phyloP scores from a whole-genome alignment of 2,797 vertebrate genomes.

The Nyctibius grandis region DNA sequence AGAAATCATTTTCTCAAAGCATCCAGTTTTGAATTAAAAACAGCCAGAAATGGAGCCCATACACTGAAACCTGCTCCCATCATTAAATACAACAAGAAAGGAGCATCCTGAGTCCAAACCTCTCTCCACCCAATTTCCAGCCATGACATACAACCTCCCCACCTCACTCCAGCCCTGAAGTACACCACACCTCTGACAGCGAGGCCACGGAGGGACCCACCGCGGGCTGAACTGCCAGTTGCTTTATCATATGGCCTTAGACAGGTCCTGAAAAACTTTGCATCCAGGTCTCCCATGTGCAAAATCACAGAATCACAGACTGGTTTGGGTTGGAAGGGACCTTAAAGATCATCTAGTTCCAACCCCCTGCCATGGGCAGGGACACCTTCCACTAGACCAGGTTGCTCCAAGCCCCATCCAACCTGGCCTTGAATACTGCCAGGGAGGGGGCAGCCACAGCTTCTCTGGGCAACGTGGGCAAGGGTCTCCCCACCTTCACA shows the following conservation, averaged over 20 bases:
- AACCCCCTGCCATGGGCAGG: too few relatives aligned
- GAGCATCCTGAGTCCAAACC: background rate
- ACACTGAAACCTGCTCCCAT: background rate
- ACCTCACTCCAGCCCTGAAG: background rate
- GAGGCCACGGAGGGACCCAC: background rate
- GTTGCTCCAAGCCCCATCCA: too few relatives aligned
- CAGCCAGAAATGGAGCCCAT: background rate
- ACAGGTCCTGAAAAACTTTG: background rate
- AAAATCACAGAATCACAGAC: too few relatives aligned
- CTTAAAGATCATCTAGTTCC: too few relatives aligned
- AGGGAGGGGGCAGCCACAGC: too few relatives aligned
- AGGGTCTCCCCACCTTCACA: too few relatives aligned
- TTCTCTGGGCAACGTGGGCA: too few relatives aligned
- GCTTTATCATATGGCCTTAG: background rate
- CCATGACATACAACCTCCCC: accelerated
- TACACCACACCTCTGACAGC: background rate
- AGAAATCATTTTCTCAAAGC: background rate
- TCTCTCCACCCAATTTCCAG: background rate
- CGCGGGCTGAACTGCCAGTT: background rate
- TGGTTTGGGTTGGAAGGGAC: too few relatives aligned
- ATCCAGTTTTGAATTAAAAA: background rate
- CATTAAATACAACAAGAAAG: background rate
- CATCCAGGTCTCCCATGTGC: background rate
- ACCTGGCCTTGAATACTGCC: too few relatives aligned
- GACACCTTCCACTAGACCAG: too few relatives aligned